phyloP scores from a whole-genome alignment of 2,888 invertebrate species.

The Tachina grossa region DNA sequence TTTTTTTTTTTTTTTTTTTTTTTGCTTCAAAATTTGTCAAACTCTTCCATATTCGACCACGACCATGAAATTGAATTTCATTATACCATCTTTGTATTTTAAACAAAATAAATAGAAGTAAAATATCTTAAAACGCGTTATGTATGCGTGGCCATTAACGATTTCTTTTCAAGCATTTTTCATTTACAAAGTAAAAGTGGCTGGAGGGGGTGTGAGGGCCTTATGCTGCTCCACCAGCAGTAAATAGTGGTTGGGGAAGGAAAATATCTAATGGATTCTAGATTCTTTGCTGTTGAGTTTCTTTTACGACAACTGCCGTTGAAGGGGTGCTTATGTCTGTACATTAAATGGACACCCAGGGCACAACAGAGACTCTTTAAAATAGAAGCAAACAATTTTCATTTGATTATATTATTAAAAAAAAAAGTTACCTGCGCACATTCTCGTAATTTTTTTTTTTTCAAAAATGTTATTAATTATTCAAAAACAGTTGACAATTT shows the following conservation, averaged over 20 bases:
- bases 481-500: constrained; percentile 64
- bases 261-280: constrained; percentile 28
- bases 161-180: constrained; percentile 68
- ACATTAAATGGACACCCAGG: constrained; percentile 19
- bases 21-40: too few relatives aligned
- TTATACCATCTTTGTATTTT: constrained; percentile 13
- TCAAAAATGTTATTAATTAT: constrained; percentile 67
- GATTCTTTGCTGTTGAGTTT: constrained; percentile 23
- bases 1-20: too few relatives aligned
- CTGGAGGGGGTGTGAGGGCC: background rate
- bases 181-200: constrained; percentile 49
- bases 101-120: constrained; percentile 58
- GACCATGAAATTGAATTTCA: background rate
- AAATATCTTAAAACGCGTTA: constrained; percentile 63
- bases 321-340: constrained; percentile 62
- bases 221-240: background rate
- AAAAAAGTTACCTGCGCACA: constrained; percentile 61
- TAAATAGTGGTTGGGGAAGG: background rate
- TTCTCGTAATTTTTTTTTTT: background rate
- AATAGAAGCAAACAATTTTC: constrained; percentile 33
- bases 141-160: constrained; percentile 68
- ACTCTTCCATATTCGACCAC: background rate
- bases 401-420: constrained; percentile 18
- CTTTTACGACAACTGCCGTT: constrained; percentile 29
- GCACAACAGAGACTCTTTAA: constrained; percentile 35